Base-by-base conservation (phyloP, 2,113 vertebrate species). In the Arvicanthis niloticus region DNA sequence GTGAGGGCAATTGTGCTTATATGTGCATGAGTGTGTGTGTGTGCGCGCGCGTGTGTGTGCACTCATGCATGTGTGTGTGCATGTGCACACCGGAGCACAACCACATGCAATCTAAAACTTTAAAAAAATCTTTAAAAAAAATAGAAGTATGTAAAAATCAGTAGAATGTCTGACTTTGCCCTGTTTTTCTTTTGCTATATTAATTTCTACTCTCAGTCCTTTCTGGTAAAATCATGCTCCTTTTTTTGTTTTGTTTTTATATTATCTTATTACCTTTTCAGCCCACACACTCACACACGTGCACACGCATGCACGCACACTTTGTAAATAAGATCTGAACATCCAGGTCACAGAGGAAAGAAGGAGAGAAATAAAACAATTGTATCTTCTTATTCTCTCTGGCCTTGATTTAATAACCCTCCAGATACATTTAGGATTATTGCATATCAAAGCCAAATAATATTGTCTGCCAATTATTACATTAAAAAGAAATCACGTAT, bases 391-490 rank as follows among this genome's bases (percentile, higher is more conserved):
- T 87, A 60, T 78, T 96, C 82, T 97, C 72, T 4, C 21, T 84
- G 92, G 94, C 31, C 68, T 96, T 86, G 91, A 93, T 96, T 94
- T 91, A 97, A 95, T 91, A 97, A 72, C 62, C 15, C 68, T 95
- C 87, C 12, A 95, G 96, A 31, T 90, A 91, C 89, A 89, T 96
- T 96, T 97, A 93, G 82, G 77, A 95, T 96, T 93, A 95, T 84
- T 97, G 51, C 62, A 81, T 91, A 96, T 94, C 62, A 93, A 91
- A 96, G 78, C 37, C n/a, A 94, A 96, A 96, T 97, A 97, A 96
- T 96, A 95, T 97, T 89, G 85, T 89, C 86, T 96, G 31, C 88
- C 96, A 97, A 96, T 97, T 97, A 97, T 97, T 97, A 96, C 60
- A 82, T 96, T 97, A 97, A 81, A 95, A 95, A 95, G 88, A 85